Percentiles rank a stretch among this genome's conserved stretches.
Evolutionary conservation across 2,113 vertebrate species (phyloP).

Genomic region (Myiozetetes cayanensis): DNA sequence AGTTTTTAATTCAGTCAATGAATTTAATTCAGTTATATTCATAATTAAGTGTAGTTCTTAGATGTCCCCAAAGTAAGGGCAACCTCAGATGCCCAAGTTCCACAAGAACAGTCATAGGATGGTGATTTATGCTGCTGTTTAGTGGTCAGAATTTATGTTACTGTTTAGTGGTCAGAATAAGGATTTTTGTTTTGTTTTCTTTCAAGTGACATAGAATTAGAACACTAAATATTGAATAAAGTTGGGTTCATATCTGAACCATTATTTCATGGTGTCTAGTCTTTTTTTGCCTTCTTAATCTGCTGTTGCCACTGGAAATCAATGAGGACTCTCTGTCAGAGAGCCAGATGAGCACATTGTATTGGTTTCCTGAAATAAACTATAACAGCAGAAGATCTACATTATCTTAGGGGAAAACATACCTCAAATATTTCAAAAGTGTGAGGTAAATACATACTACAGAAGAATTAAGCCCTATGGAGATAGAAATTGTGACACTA

Average conservation of each 20-base stretch:
- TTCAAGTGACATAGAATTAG: neutral
- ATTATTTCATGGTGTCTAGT: neutral
- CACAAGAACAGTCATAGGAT: neutral
- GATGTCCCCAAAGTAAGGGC: neutral
- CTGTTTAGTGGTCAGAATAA: neutral
- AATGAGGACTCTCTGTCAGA: neutral
- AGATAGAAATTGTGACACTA: neutral
- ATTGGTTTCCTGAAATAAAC: neutral
- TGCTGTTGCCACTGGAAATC: neutral
- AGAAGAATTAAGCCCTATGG: neutral
- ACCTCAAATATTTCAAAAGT: neutral
- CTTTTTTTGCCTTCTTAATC: neutral
- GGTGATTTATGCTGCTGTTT: neutral
- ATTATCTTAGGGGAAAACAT: neutral
- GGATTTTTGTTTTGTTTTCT: neutral
- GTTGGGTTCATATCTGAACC: neutral
- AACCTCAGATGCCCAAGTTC: too few species aligned
- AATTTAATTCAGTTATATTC: neutral
- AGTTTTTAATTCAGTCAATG: neutral
- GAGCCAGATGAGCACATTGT: neutral
- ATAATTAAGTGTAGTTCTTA: neutral
- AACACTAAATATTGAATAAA: neutral
- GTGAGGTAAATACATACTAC: neutral
- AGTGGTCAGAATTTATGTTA: neutral
- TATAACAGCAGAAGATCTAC: neutral